Evolutionary conservation across 1,140 invertebrate genomes (phyloP).

Genomic region (Drepana arcuata): DNA sequence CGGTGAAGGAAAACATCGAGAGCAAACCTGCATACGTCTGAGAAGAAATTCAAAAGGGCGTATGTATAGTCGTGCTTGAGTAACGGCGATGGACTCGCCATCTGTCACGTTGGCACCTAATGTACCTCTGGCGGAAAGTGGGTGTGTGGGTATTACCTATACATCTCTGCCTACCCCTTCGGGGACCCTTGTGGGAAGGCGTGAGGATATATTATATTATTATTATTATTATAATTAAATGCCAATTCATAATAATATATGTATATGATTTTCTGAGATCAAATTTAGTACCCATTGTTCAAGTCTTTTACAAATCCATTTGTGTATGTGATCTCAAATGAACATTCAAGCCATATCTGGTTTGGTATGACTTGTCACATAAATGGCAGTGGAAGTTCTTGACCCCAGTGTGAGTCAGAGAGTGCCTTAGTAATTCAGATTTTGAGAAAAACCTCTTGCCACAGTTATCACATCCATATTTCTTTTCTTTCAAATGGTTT

Average conservation of each 20-base stretch:
- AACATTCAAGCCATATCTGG: conserved; percentile 61
- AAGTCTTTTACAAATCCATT: conserved; percentile 12
- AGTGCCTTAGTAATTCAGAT: conserved; percentile 58
- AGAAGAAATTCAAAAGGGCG: too few relatives aligned
- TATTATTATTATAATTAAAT: not conserved
- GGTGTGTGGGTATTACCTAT: too few relatives aligned
- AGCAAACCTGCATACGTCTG: too few relatives aligned
- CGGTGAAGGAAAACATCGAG: too few relatives aligned
- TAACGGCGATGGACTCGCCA: too few relatives aligned
- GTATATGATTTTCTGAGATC: not conserved
- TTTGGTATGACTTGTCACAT: conserved; percentile 67
- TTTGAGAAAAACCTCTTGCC: conserved; percentile 61
- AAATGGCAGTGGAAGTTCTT: conserved; percentile 64
- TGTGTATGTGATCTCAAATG: conserved; percentile 59
- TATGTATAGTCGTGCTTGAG: too few relatives aligned
- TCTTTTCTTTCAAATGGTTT: conserved; percentile 66
- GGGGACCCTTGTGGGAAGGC: too few relatives aligned
- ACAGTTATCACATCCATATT: conserved; percentile 59
- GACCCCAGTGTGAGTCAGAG: conserved; percentile 55
- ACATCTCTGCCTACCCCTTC: too few relatives aligned
- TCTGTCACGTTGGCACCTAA: too few relatives aligned
- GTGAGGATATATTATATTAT: not conserved
- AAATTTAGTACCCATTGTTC: not conserved
- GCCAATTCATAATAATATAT: not conserved
- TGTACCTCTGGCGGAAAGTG: too few relatives aligned